These are phyloP conservation scores for Rhorus exstirpatorius DNA, from an alignment of 2,888 invertebrate genomes.

Conservation along the genomic window DNA sequence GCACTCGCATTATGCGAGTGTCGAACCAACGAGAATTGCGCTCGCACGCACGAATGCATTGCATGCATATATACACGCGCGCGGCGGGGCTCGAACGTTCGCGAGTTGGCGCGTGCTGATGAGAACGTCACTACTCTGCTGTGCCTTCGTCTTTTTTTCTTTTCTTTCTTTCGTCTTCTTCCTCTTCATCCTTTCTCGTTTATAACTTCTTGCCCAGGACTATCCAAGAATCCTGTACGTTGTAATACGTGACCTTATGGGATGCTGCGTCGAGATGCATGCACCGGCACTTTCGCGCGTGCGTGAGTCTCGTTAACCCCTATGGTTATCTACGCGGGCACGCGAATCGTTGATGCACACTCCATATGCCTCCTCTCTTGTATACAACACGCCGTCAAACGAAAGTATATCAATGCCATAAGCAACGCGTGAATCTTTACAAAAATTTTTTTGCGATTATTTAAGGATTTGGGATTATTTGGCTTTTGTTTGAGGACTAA, in stretches of 20 bases:
- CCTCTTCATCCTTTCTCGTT: background rate
- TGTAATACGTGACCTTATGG: conserved; percentile 42
- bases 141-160: conserved; percentile 9
- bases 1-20: conserved; percentile 42
- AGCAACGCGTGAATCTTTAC: too few relatives aligned
- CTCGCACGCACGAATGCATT: conserved; percentile 24
- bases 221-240: too few relatives aligned
- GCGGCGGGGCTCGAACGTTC: background rate
- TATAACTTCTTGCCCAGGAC: too few relatives aligned
- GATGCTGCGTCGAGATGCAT: conserved; percentile 8
- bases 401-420: too few relatives aligned
- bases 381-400: too few relatives aligned
- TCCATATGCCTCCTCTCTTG: too few relatives aligned
- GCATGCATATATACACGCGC: conserved; percentile 24
- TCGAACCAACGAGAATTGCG: conserved; percentile 13
- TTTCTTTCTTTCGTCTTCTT: background rate
- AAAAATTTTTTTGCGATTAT: too few relatives aligned
- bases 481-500: too few relatives aligned
- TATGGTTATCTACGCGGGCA: conserved; percentile 23
- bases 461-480: too few relatives aligned
- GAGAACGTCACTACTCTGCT: conserved; percentile 1
- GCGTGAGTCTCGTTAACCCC: conserved; percentile 48
- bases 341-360: too few relatives aligned
- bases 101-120: conserved; percentile 42
- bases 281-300: conserved; percentile 14